A percentile compares a stretch with the other conserved stretches of the same genome.
Conservation (phyloP, 2,888 invertebrate species). For the Agriotes lineatus region DNA sequence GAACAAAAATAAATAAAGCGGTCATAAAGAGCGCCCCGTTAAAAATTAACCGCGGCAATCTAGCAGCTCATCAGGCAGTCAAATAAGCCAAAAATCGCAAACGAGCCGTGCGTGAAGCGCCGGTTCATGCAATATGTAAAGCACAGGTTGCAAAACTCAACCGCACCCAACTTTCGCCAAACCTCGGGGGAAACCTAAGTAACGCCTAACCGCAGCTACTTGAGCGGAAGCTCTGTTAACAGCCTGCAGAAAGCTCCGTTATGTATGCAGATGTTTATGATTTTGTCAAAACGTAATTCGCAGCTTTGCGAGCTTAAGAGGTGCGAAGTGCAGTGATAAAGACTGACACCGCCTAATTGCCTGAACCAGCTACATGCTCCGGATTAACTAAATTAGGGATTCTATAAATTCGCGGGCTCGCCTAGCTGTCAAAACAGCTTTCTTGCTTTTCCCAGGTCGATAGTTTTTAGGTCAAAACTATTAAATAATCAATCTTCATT, state of each 20-base stretch:
- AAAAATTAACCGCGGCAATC: no score
- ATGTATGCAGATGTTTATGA: constrained; percentile 37
- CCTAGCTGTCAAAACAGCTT: not conserved
- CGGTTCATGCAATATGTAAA: constrained; percentile 1
- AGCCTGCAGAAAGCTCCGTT: constrained; percentile 36
- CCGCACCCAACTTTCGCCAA: constrained; percentile 36
- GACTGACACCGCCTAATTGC: constrained; percentile 22
- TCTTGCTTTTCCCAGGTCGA: constrained; percentile 6
- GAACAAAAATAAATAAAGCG: no score
- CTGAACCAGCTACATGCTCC: constrained; percentile 5
- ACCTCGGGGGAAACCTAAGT: constrained; percentile 40
- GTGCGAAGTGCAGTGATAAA: constrained; percentile 25
- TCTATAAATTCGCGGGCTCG: constrained; percentile 1
- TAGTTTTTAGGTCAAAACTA: constrained; percentile 35
- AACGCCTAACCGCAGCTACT: constrained; percentile 44
- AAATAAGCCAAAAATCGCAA: not conserved
- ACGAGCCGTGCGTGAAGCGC: not conserved
- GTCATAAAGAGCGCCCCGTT: no score
- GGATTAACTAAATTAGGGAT: constrained; percentile 15
- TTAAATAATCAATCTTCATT: constrained; percentile 39
- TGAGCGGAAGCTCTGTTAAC: constrained; percentile 44
- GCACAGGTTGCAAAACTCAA: constrained; percentile 32
- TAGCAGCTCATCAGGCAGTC: no score
- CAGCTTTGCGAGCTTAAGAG: constrained; percentile 16
- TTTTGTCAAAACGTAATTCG: constrained; percentile 41